Percentiles rank a stretch among this genome's conserved stretches.
Evolutionary conservation across 2,888 invertebrate species (phyloP).

Genomic region (Timema cristinae): DNA sequence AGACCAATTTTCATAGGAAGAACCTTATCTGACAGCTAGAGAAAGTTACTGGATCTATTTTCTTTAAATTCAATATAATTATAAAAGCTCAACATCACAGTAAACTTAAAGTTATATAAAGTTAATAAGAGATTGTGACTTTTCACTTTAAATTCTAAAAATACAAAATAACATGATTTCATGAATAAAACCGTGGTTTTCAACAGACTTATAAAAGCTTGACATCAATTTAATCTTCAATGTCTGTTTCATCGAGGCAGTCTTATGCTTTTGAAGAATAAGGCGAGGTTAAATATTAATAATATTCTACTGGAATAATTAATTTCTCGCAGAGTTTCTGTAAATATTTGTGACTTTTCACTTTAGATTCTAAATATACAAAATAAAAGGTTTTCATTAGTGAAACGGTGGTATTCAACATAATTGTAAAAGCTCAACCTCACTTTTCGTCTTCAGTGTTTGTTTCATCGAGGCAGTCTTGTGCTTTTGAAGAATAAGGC

Average conservation of each 20-base stretch:
- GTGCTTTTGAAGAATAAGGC: background rate
- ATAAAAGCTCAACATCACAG: too few relatives aligned
- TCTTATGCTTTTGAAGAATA: background rate
- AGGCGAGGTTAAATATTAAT: background rate
- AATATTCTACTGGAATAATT: background rate
- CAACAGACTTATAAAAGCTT: background rate
- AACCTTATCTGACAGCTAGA: too few relatives aligned
- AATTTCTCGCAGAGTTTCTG: background rate
- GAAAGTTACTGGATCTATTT: too few relatives aligned
- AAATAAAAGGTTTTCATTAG: too few relatives aligned
- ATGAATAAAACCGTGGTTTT: too few relatives aligned
- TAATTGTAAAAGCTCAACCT: background rate
- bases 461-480: background rate
- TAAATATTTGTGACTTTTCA: slow-evolving; percentile 7
- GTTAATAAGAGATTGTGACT: too few relatives aligned
- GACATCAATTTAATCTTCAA: background rate
- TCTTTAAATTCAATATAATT: too few relatives aligned
- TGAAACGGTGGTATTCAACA: background rate
- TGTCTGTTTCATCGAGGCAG: background rate
- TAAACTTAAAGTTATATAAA: too few relatives aligned
- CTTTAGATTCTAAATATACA: background rate
- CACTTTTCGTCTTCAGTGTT: background rate
- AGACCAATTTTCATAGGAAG: too few relatives aligned
- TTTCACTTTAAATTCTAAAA: too few relatives aligned
- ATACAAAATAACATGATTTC: too few relatives aligned